Conservation (phyloP, 2,888 invertebrate species). For the Dynastes hyllus region DNA sequence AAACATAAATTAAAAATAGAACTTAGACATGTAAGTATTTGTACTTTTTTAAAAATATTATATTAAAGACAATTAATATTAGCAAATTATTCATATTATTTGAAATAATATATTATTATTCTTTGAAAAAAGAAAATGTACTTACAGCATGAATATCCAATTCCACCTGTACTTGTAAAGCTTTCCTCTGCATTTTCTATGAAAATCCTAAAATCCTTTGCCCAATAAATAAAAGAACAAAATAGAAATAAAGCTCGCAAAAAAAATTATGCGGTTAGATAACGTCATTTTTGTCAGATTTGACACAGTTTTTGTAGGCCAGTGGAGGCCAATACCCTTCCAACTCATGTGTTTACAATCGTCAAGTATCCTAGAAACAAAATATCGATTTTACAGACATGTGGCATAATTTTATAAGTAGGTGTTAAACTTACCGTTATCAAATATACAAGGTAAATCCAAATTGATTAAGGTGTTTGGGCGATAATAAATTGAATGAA, state of each 20-base stretch:
- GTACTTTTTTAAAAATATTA: neutral
- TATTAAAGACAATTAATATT: neutral
- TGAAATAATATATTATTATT: too few relatives aligned
- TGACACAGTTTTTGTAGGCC: conserved; percentile 37
- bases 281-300: conserved; percentile 36
- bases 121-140: conserved; percentile 47
- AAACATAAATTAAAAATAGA: conserved; percentile 4
- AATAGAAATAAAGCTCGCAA: conserved; percentile 24
- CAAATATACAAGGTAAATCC: neutral
- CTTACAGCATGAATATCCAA: conserved; percentile 75
- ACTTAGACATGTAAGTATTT: neutral
- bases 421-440: neutral
- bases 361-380: conserved; percentile 31
- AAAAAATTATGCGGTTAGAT: conserved; percentile 9
- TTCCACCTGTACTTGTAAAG: conserved; percentile 76
- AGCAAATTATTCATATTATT: neutral
- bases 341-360: conserved; percentile 12
- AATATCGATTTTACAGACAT: conserved; percentile 40
- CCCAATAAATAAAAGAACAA: conserved; percentile 13
- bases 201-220: conserved; percentile 12
- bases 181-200: conserved; percentile 69
- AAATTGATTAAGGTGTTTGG: too few relatives aligned
- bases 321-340: conserved; percentile 19
- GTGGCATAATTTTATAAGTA: neutral
- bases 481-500: too few relatives aligned